A percentile compares a stretch with the other conserved stretches of the same genome.
Conservation (phyloP, 2,888 invertebrate species). For the Clitarchus hookeri region DNA sequence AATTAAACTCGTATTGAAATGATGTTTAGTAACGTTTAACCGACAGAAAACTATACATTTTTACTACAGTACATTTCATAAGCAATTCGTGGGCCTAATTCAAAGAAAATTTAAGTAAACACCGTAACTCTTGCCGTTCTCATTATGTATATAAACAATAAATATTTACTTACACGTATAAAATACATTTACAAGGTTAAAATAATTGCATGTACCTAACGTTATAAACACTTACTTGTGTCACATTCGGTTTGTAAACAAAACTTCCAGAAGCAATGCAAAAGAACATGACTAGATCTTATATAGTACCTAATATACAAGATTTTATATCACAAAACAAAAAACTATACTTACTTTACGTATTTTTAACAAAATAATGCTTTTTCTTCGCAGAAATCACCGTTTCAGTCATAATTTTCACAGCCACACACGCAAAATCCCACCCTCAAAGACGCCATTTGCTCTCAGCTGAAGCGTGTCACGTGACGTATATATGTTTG, state of each 20-base stretch:
- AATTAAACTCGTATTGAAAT: not conserved
- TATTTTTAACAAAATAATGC: not conserved
- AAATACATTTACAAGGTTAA: not conserved
- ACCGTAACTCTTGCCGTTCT: no score
- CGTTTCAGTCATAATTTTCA: constrained; percentile 57
- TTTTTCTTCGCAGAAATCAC: not conserved
- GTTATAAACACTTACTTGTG: not conserved
- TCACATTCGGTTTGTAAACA: not conserved
- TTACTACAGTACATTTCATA: no score
- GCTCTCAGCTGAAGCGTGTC: constrained; percentile 52
- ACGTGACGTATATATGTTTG: constrained; percentile 61
- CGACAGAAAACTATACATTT: no score
- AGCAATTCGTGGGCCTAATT: no score
- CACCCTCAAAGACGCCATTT: constrained; percentile 58
- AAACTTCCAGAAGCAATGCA: not conserved
- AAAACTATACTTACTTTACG: not conserved
- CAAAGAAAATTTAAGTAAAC: no score
- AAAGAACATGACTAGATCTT: not conserved
- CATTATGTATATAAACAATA: no score
- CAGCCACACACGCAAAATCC: constrained; percentile 54
- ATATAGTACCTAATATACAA: not conserved
- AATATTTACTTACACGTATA: no score
- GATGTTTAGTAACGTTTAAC: not conserved
- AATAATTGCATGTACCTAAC: not conserved
- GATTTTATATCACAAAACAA: not conserved